phyloP scores from a whole-genome alignment of 2,888 invertebrate species.

The Tricholauxania praeusta region DNA sequence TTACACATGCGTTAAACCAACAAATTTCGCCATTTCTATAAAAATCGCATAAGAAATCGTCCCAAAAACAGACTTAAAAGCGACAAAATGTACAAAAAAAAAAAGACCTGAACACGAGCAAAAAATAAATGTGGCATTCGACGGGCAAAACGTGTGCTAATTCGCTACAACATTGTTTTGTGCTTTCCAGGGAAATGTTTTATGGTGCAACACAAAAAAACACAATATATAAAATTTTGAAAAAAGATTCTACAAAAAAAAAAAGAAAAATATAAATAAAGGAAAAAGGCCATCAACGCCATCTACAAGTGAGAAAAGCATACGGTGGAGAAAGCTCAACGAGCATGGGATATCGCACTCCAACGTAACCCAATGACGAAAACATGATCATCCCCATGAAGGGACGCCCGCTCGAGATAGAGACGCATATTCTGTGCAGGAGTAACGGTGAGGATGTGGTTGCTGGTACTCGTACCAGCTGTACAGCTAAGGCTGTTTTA shows the following conservation, averaged over 20 bases:
- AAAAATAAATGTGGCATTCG: not conserved
- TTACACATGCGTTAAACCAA: constrained; percentile 31
- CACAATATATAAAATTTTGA: not conserved
- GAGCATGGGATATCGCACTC: constrained; percentile 2
- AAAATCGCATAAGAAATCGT: not conserved
- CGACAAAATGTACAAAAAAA: constrained; percentile 9
- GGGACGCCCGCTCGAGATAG: not conserved
- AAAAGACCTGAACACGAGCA: not conserved
- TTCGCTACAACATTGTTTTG: constrained; percentile 12
- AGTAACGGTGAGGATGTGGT: constrained; percentile 22
- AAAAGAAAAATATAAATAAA: not conserved
- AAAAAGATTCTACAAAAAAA: not conserved
- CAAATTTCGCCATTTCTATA: constrained; percentile 31
- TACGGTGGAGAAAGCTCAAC: constrained; percentile 20
- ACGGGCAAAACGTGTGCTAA: constrained; percentile 21
- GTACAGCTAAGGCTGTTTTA: not conserved
- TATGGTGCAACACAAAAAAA: not conserved
- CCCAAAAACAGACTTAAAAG: not conserved
- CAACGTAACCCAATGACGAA: not conserved
- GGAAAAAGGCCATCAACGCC: constrained; percentile 44
- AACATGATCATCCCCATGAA: constrained; percentile 19
- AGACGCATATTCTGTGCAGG: not conserved
- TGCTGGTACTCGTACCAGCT: constrained; percentile 12
- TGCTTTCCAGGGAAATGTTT: constrained; percentile 18
- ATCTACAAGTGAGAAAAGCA: constrained; percentile 42